Conservation (phyloP, 1,140 invertebrate species). For the Epicauta chinensis region DNA sequence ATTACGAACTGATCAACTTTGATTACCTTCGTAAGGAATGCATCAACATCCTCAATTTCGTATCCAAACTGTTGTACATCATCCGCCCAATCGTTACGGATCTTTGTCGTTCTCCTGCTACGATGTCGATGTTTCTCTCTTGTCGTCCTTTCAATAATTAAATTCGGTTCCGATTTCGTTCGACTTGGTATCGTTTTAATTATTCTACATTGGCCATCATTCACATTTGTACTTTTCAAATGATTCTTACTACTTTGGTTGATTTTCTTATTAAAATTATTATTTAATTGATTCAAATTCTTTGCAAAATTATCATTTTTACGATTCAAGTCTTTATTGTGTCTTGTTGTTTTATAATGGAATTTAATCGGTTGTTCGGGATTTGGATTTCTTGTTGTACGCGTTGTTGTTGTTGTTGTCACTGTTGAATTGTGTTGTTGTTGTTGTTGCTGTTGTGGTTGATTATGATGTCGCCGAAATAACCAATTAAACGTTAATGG, state of each 20-base stretch:
- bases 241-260: constrained; percentile 18
- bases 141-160: constrained; percentile 20
- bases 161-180: constrained; percentile 37
- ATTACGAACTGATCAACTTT: too few relatives aligned
- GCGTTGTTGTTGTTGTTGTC: constrained; percentile 1
- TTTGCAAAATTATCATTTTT: constrained; percentile 22
- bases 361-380: constrained; percentile 40
- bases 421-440: not conserved
- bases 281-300: constrained; percentile 9
- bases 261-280: constrained; percentile 18
- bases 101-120: constrained; percentile 20
- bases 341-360: constrained; percentile 33
- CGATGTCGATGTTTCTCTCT: constrained; percentile 22
- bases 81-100: constrained; percentile 39
- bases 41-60: constrained; percentile 66
- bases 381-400: constrained; percentile 26
- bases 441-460: not conserved
- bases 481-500: constrained; percentile 26
- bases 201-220: constrained; percentile 11
- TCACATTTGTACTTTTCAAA: constrained; percentile 22
- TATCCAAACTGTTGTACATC: constrained; percentile 58
- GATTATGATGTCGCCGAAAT: constrained; percentile 17
- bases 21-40: constrained; percentile 62
- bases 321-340: constrained; percentile 1
- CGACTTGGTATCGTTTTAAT: constrained; percentile 2